Conservation (phyloP, 2,113 vertebrate species). For the Cryptotis parvus region DNA sequence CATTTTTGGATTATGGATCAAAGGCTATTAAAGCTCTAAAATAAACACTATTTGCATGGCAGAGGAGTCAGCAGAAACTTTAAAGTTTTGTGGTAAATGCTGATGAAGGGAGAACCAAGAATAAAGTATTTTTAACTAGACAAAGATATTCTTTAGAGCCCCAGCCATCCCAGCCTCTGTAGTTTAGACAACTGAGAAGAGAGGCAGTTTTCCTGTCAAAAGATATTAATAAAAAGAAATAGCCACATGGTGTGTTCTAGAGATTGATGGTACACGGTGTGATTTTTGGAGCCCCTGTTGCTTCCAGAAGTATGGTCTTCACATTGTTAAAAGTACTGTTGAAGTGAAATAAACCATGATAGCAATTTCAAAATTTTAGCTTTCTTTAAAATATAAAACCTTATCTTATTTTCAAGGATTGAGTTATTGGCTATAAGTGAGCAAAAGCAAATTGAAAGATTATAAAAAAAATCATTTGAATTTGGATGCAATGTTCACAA, state of each 20-base stretch:
- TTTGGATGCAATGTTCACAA: slow-evolving; percentile 10
- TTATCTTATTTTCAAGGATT: slow-evolving; percentile 45
- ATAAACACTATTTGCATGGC: slow-evolving; percentile 48
- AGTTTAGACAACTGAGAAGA: slow-evolving; percentile 75
- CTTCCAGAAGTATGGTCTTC: slow-evolving; percentile 62
- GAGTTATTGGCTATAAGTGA: slow-evolving; percentile 38
- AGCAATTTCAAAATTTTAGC: slow-evolving; percentile 65
- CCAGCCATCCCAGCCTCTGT: slow-evolving; percentile 55
- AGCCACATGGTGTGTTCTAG: slow-evolving; percentile 55
- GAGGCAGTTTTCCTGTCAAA: slow-evolving; percentile 66
- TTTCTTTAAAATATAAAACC: slow-evolving; percentile 60
- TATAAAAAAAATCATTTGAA: not conserved
- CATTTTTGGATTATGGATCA: slow-evolving; percentile 62
- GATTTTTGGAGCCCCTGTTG: slow-evolving; percentile 64
- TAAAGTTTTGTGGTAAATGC: slow-evolving; percentile 57
- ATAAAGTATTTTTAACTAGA: not conserved
- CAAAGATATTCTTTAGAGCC: slow-evolving; percentile 74
- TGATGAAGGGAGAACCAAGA: slow-evolving; percentile 64
- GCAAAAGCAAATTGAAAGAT: slow-evolving; percentile 45
- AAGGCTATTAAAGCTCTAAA: slow-evolving; percentile 57
- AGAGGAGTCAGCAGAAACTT: slow-evolving; percentile 74
- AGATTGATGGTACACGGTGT: slow-evolving; percentile 62
- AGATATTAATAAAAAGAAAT: slow-evolving; percentile 76
- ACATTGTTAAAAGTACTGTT: slow-evolving; percentile 68
- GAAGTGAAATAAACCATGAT: slow-evolving; percentile 50